Percentiles rank a stretch among this genome's conserved stretches.
Conservation (phyloP, 2,888 invertebrate genomes). For the Ceriagrion tenellum region DNA sequence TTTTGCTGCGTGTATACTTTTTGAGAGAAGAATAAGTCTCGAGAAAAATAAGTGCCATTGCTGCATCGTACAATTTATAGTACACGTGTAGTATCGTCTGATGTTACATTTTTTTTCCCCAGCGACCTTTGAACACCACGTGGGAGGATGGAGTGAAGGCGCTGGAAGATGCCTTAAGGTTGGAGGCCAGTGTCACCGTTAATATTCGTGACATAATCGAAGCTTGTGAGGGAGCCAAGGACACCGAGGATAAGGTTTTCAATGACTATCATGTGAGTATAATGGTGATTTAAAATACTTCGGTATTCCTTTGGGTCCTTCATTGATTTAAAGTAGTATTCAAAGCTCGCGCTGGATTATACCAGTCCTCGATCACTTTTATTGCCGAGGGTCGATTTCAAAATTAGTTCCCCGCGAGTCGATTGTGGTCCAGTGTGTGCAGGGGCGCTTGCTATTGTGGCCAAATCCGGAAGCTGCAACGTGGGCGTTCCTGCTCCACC, state of each 20-base stretch:
- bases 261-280: slow-evolving; percentile 91
- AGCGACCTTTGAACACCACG: slow-evolving; percentile 72
- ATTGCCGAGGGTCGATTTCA: background rate
- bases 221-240: slow-evolving; percentile 82
- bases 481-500: too few species aligned
- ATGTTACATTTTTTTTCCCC: slow-evolving; percentile 45
- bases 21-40: too few species aligned
- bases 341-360: background rate
- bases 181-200: slow-evolving; percentile 89
- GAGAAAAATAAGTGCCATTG: too few species aligned
- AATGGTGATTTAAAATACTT: too few species aligned
- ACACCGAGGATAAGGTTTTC: slow-evolving; percentile 75
- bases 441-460: too few species aligned
- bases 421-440: too few species aligned
- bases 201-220: slow-evolving; percentile 86
- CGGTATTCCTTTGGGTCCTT: too few species aligned
- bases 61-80: background rate
- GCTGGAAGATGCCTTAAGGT: slow-evolving; percentile 86
- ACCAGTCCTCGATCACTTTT: background rate
- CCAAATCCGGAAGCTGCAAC: too few species aligned
- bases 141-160: slow-evolving; percentile 79
- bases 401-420: background rate
- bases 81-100: background rate
- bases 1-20: background rate
- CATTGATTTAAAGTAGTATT: too few species aligned